phyloP scores from a whole-genome alignment of 2,888 invertebrate species.

The Lasius platythorax region DNA sequence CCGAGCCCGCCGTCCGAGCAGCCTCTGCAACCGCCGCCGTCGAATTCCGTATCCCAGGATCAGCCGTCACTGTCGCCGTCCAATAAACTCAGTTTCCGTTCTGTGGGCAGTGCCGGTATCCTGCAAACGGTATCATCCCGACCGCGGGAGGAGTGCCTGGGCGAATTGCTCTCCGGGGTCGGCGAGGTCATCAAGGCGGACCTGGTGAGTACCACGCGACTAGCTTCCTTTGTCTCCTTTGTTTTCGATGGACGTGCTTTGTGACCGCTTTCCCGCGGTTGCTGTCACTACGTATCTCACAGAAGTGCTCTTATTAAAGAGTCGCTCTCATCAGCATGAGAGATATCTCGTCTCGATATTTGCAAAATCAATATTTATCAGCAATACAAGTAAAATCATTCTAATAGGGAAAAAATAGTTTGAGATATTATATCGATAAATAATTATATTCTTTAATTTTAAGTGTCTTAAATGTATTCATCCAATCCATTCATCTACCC shows the following conservation, averaged over 20 bases:
- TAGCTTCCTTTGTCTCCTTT: conserved; percentile 15
- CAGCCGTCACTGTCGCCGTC: conserved; percentile 82
- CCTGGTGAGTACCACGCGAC: conserved; percentile 82
- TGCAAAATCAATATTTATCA: conserved; percentile 38
- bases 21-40: conserved; percentile 75
- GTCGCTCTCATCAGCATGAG: neutral
- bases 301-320: conserved; percentile 18
- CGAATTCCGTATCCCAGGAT: conserved; percentile 74
- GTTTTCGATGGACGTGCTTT: conserved; percentile 23
- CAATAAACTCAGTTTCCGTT: conserved; percentile 84
- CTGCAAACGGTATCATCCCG: conserved; percentile 79
- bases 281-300: neutral
- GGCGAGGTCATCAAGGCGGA: conserved; percentile 92
- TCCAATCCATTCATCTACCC: too few species aligned
- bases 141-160: conserved; percentile 91
- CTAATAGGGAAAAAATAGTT: neutral
- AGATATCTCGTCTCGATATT: neutral
- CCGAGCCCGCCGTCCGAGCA: conserved; percentile 91
- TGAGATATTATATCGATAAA: neutral
- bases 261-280: neutral
- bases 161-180: conserved; percentile 92
- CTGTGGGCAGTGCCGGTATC: conserved; percentile 81
- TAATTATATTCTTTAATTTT: neutral
- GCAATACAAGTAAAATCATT: neutral
- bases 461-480: too few species aligned